Base-by-base conservation (phyloP, 2,888 invertebrate species). In the Aporophyla lueneburgensis region DNA sequence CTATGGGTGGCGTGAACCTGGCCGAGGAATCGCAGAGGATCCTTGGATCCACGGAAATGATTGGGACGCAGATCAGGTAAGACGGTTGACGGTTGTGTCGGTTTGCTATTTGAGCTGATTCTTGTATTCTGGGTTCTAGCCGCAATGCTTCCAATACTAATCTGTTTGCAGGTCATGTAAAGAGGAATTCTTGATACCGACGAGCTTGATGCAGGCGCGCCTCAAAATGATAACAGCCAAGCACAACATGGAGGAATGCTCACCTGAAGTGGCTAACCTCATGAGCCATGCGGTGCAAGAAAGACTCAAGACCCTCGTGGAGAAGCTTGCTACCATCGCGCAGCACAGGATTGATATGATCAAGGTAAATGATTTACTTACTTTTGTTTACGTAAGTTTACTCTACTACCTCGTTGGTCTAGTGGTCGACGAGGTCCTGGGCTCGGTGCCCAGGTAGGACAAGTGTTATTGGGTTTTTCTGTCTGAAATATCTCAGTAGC, bases 1-100 rank as follows among this genome's bases (percentile, higher is more conserved):
- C 99, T 16, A 99, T 99, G 99, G 99, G 99, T 83, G 99, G 99
- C 70, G 99, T 99, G 74, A 99, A 99, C 96, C 97, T 99, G 90
- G 98, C 98, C 0, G 99, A 99, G 95, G 99, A 99, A 95, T 98
- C 98, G 56, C 99, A 99, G 94, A 98, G 99, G 94, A 99, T 99
- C 91, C 97, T 99, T 80, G 99, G 99, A 21, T 98, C 98, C 24
- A 98, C 99, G 3, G 99, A 99, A 90, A 97, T 98, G 93, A 98
- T 99, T 85, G 99, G 99, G 46, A 98, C 98, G 1, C 99, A 99
- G 93, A 98, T 98, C 80, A 96, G 97, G 92, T 94, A 80, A 89
- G n/a, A n/a, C 12, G 14, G 49, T 33, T 33, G 9, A 40, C 9
- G 21, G 43, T 46, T 14, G 21, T 49, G 16, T 56, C 10, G 21